phyloP scores from a whole-genome alignment of 2,113 vertebrate species.

The Petroica traversi region DNA sequence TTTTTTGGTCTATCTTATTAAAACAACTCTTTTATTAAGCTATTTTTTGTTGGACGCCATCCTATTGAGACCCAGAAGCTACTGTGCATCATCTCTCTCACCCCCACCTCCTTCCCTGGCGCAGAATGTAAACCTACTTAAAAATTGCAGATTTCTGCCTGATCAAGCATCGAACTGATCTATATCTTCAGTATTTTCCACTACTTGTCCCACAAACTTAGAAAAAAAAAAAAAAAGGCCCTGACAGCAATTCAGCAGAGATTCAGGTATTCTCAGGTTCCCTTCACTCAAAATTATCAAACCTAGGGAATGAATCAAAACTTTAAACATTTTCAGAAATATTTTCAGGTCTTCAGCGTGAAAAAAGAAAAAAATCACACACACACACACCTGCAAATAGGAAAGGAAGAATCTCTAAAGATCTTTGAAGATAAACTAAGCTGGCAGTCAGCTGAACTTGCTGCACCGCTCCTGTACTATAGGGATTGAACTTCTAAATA shows the following conservation, averaged over 20 bases:
- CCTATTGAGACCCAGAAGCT: background rate
- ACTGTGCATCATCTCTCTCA: accelerated
- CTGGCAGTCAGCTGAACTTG: background rate
- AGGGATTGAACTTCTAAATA: background rate
- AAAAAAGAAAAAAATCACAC: no score
- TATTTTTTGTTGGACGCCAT: background rate
- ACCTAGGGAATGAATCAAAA: background rate
- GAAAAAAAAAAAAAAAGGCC: background rate
- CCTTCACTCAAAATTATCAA: background rate
- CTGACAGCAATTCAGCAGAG: background rate
- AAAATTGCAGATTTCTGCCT: background rate
- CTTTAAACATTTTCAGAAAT: background rate
- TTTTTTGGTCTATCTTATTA: background rate
- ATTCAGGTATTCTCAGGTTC: background rate
- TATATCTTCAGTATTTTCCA: background rate
- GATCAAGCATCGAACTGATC: background rate
- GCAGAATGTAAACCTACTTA: background rate
- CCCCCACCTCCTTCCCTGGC: background rate
- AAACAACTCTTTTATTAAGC: background rate
- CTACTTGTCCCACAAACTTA: background rate
- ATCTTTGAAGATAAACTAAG: background rate
- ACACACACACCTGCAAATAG: background rate
- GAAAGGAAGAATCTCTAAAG: background rate
- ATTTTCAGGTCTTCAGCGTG: background rate
- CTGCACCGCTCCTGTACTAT: background rate